Evolutionary conservation across 1,140 invertebrate species (phyloP), one percentile per base, ranked within the genome.

Genomic region (Bombus superbus): DNA sequence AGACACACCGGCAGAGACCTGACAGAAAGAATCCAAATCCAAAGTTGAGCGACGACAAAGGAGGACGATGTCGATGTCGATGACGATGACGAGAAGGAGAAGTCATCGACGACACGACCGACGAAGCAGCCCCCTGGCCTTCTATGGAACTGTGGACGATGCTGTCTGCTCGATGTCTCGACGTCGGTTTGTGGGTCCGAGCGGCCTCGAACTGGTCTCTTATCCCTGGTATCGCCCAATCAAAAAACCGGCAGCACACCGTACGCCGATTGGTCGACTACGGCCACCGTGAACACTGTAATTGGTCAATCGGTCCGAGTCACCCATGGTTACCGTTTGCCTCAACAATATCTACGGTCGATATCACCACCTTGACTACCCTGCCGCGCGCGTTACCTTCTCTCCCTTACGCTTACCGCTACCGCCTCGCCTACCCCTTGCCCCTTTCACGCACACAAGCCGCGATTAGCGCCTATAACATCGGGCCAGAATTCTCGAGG

Each of bases 311-410:
- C 87, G 75, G 88, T 69, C 71, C 84, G 80, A 91, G 94, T 95
- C 91, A 93, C 93, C 94, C 92, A 83, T 92, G 94, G 94, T 94
- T 95, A 95, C 95, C 94, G 91, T 94, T 94, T 88, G 92, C 89
- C 94, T 94, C 94, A 95, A 95, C 95, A 95, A 94, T 92, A 91
- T 91, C 85, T 72, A 89, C 88, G 94, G 93, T 95, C 95, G 94
- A 95, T 95, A 95, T 91, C 89, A 86, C 87, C 91, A 85, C 72
- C 83, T 90, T 82, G 81, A 71, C 86, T 88, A 88, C 86, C 81
- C 57, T 82, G 42, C 76, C 69, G 72, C 81, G 74, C 86, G 28
- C 68, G 71, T 68, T 69, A 77, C 75, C 75, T 77, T 77, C 47
- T 59, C 81, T 87, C 66, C 62, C 77, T 77, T 71, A 42, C 73